phyloP scores from a whole-genome alignment of 2,888 invertebrate genomes.

The Pachycephus smyrnensis region DNA sequence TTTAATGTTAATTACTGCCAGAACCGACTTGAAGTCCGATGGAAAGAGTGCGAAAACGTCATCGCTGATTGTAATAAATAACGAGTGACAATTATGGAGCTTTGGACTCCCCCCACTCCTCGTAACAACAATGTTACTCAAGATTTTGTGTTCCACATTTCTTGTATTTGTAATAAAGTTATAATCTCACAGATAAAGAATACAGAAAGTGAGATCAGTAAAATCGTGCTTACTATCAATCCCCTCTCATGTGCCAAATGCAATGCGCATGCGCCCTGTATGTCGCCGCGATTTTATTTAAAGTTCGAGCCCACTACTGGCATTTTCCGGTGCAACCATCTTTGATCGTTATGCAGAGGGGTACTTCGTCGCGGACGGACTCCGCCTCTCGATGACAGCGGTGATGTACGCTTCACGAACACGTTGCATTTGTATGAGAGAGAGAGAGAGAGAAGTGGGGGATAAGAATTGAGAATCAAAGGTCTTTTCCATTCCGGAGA shows the following conservation, averaged over 20 bases:
- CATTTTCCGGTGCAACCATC: conserved; percentile 5
- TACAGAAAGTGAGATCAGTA: neutral
- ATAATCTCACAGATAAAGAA: neutral
- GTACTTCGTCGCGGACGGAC: conserved; percentile 34
- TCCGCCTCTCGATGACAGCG: conserved; percentile 41
- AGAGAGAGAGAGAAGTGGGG: neutral
- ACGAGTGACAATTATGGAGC: neutral
- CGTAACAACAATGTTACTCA: neutral
- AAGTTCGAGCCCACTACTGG: conserved; percentile 1
- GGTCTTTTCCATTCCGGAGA: conserved; percentile 41
- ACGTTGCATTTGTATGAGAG: neutral
- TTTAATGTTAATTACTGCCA: neutral
- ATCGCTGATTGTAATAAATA: neutral
- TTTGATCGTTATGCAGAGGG: conserved; percentile 44
- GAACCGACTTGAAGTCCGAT: neutral
- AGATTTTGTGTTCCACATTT: conserved; percentile 3
- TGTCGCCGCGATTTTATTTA: neutral
- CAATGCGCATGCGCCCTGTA: neutral
- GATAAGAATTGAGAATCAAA: conserved; percentile 18
- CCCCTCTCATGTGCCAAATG: neutral
- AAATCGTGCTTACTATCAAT: conserved; percentile 6
- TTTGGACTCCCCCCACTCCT: neutral
- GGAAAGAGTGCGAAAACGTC: neutral
- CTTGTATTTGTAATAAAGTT: conserved; percentile 33
- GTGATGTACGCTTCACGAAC: conserved; percentile 20